phyloP scores from a whole-genome alignment of 2,888 invertebrate genomes.

The Ormyrus thymus region DNA sequence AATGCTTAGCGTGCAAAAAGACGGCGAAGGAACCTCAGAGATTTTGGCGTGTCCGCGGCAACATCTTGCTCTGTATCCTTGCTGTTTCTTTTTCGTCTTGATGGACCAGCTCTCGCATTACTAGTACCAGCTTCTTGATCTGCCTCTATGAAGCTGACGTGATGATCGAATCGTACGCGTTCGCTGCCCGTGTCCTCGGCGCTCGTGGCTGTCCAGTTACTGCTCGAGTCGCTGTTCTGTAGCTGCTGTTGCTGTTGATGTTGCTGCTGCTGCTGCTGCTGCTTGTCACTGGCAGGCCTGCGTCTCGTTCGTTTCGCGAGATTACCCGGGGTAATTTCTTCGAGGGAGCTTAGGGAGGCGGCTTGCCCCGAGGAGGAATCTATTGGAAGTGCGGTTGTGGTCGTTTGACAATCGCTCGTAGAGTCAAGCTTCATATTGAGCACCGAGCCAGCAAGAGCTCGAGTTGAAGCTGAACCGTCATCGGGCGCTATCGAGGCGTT shows the following conservation, averaged over 20 bases:
- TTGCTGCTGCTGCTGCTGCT: slow-evolving; percentile 69
- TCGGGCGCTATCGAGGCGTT: slow-evolving; percentile 80
- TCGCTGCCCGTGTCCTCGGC: slow-evolving; percentile 79
- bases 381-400: slow-evolving; percentile 53
- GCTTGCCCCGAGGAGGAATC: slow-evolving; percentile 72
- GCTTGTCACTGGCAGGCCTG: slow-evolving; percentile 70
- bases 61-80: slow-evolving; percentile 52
- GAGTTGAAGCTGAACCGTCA: slow-evolving; percentile 82
- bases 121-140: slow-evolving; percentile 75
- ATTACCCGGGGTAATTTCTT: slow-evolving; percentile 73
- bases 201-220: slow-evolving; percentile 70
- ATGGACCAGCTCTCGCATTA: slow-evolving; percentile 59
- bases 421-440: slow-evolving; percentile 80
- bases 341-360: slow-evolving; percentile 74
- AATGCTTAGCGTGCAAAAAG: slow-evolving; percentile 53
- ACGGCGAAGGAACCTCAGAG: slow-evolving; percentile 62
- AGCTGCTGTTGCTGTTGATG: slow-evolving; percentile 68
- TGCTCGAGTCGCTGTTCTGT: slow-evolving; percentile 68
- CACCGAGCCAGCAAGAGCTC: slow-evolving; percentile 87
- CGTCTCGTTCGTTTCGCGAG: slow-evolving; percentile 72
- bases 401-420: slow-evolving; percentile 60
- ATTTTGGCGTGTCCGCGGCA: slow-evolving; percentile 60
- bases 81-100: slow-evolving; percentile 59
- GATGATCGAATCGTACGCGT: slow-evolving; percentile 81
- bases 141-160: slow-evolving; percentile 78